phyloP scores from a whole-genome alignment of 2,113 vertebrate genomes.

The Micronycteris hirsuta region DNA sequence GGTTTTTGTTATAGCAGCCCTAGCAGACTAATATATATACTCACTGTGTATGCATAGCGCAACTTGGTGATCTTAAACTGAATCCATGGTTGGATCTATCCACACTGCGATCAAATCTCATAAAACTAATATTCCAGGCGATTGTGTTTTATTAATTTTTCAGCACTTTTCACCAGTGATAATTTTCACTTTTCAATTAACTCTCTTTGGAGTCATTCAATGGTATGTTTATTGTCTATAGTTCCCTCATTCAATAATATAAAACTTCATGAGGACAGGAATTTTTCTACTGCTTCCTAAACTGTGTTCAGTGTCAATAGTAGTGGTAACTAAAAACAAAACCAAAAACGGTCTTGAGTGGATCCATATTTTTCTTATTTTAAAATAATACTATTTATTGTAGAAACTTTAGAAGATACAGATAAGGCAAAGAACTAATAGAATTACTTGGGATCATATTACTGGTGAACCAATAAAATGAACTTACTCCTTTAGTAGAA shows the following conservation, averaged over 20 bases:
- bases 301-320: background rate
- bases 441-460: background rate
- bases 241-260: background rate
- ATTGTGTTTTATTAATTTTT: background rate
- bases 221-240: background rate
- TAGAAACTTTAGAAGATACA: background rate
- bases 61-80: background rate
- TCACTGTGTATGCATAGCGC: background rate
- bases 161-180: background rate
- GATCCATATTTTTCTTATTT: background rate
- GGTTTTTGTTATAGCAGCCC: background rate
- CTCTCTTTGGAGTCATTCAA: background rate
- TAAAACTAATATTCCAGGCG: background rate
- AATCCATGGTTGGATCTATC: background rate
- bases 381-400: background rate
- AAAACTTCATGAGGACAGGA: background rate
- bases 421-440: conserved; percentile 8
- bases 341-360: background rate
- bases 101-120: background rate
- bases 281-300: background rate
- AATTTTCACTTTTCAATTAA: too few species aligned
- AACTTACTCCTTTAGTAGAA: background rate
- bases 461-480: background rate
- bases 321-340: background rate
- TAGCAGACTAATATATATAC: background rate